These are phyloP conservation scores for Heterodera filipjevi DNA, from an alignment of 2,888 invertebrate genomes.

Conservation along the genomic window DNA sequence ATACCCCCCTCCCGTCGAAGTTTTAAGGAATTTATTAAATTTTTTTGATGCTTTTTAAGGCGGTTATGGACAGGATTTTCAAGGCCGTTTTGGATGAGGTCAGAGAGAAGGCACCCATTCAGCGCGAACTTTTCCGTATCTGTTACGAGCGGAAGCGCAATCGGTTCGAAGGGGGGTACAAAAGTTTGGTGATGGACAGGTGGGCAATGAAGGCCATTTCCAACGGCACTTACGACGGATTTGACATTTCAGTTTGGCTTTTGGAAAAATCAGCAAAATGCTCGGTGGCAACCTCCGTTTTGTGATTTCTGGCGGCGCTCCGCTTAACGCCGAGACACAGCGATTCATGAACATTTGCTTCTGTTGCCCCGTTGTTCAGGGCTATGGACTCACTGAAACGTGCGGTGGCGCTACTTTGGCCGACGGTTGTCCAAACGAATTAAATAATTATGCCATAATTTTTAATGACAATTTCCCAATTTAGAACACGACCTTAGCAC, in stretches of 20 bases:
- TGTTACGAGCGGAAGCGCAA: constrained; percentile 88
- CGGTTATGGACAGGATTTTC: constrained; percentile 94
- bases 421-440: constrained; percentile 45
- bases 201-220: too few species aligned
- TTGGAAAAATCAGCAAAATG: constrained; percentile 74
- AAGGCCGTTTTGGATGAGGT: constrained; percentile 79
- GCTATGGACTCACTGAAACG: constrained; percentile 86
- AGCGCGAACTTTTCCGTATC: constrained; percentile 80
- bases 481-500: constrained; percentile 73
- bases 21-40: too few species aligned
- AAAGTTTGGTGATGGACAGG: constrained; percentile 69
- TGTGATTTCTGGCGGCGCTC: constrained; percentile 91
- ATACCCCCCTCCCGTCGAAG: too few species aligned
- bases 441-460: not conserved
- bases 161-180: constrained; percentile 75
- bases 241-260: constrained; percentile 72
- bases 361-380: constrained; percentile 80
- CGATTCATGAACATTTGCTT: constrained; percentile 88
- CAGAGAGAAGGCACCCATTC: constrained; percentile 76
- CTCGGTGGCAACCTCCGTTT: constrained; percentile 87
- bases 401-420: constrained; percentile 79
- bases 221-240: too few species aligned
- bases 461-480: not conserved
- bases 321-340: constrained; percentile 91
- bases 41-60: constrained; percentile 69